These are phyloP conservation scores for Gastrophysa polygoni DNA, from an alignment of 2,888 invertebrate genomes.

Conservation along the genomic window DNA sequence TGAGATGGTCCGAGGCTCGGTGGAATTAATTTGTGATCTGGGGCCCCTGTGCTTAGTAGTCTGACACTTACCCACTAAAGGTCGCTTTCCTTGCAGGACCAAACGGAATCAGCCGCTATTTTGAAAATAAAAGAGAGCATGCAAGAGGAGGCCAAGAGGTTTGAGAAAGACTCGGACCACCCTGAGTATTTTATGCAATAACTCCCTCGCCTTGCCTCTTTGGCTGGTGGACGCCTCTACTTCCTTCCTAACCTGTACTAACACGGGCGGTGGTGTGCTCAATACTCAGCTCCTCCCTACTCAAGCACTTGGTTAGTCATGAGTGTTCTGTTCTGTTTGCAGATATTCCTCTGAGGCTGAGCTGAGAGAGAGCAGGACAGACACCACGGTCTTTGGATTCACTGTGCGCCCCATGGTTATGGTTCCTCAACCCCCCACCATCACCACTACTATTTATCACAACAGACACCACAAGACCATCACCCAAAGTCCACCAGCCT, in stretches of 20 bases:
- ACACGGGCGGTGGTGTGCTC: conserved; percentile 60
- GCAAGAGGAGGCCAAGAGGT: conserved; percentile 99
- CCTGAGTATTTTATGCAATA: conserved; percentile 98
- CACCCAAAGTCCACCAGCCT: conserved; percentile 54
- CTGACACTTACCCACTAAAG: conserved; percentile 60
- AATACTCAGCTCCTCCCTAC: conserved; percentile 56
- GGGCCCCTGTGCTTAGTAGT: conserved; percentile 55
- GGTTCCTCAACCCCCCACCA: conserved; percentile 41
- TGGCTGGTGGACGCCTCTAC: conserved; percentile 59
- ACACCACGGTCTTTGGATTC: conserved; percentile 23
- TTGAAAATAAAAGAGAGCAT: conserved; percentile 99
- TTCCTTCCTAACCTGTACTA: conserved; percentile 59
- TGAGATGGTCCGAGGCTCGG: conserved; percentile 3
- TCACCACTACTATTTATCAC: conserved; percentile 34
- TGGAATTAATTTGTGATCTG: conserved; percentile 28
- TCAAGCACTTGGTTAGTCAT: conserved; percentile 53
- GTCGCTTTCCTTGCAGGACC: conserved; percentile 69
- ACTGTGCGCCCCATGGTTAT: conserved; percentile 32
- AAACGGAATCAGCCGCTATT: conserved; percentile 99
- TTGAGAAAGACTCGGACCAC: conserved; percentile 96
- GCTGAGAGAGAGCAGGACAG: conserved; percentile 48
- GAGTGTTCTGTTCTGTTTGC: conserved; percentile 59
- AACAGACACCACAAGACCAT: conserved; percentile 37
- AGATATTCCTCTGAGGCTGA: conserved; percentile 59
- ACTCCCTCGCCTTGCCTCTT: conserved; percentile 60